Conservation (phyloP, 1,140 invertebrate species). For the Halyomorpha halys region DNA sequence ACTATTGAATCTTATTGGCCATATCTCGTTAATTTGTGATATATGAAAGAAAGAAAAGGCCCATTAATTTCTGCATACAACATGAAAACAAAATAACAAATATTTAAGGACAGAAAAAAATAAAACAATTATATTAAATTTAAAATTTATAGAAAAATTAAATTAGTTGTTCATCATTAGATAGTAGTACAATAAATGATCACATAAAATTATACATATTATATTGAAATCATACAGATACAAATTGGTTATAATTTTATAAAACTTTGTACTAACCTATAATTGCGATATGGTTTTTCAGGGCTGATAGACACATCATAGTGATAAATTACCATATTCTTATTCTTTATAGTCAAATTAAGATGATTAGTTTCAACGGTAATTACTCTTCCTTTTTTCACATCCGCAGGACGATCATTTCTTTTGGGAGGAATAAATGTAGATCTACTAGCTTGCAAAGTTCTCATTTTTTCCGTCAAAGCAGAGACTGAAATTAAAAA, state of each 20-base stretch:
- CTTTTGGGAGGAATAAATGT: slow-evolving; percentile 8
- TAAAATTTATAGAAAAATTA: too few relatives aligned
- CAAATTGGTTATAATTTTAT: not conserved
- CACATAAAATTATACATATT: too few relatives aligned
- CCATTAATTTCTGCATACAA: too few relatives aligned
- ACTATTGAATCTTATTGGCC: too few relatives aligned
- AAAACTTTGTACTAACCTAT: slow-evolving; percentile 31
- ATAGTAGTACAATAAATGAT: too few relatives aligned
- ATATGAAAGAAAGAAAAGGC: too few relatives aligned
- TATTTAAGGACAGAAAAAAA: too few relatives aligned
- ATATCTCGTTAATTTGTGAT: too few relatives aligned
- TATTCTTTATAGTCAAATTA: slow-evolving; percentile 39
- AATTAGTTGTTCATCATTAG: too few relatives aligned
- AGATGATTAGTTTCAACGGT: slow-evolving; percentile 47
- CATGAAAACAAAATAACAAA: too few relatives aligned
- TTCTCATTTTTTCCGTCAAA: not conserved
- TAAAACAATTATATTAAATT: too few relatives aligned
- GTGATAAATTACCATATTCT: slow-evolving; percentile 37
- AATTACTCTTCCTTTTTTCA: slow-evolving; percentile 38
- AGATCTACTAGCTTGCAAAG: slow-evolving; percentile 9
- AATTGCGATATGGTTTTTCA: slow-evolving; percentile 41
- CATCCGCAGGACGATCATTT: slow-evolving; percentile 29
- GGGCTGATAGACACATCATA: slow-evolving; percentile 45
- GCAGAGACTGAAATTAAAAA: not conserved
- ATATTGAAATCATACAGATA: too few relatives aligned